Evolutionary conservation across 2,113 vertebrate genomes (phyloP), one percentile per base, ranked within the genome.

Genomic region (Spea multiplicata): DNA sequence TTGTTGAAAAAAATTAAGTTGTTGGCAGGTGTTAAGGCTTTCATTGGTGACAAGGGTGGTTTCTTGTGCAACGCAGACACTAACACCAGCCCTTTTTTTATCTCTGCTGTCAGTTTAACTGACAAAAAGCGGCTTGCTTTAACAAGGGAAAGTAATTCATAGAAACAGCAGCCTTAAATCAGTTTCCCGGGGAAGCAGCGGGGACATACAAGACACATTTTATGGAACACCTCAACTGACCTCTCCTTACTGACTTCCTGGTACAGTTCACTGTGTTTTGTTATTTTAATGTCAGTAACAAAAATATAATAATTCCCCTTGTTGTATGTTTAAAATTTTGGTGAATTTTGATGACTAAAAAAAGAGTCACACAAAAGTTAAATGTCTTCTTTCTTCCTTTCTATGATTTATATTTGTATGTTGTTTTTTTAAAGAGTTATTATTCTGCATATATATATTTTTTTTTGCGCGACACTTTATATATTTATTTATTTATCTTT

Each of bases 51-150:
- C 66, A 4, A 84, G 80, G 83, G 87, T 47, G 84, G 87, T 87
- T 89, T 88, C 84, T 88, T 89, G 83, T 86, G 88, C 86, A 89
- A 89, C 85, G 83, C 84, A 48, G 82, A 85, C 85, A 85, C 83
- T 81, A 71, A 81, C 84, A 89, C 86, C 78, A 73, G 83, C 82
- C 83, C 84, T 5, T 85, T 83, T 4, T 87, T 86, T 88, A 89
- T 89, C 87, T 87, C 75, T 75, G 73, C 80, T 85, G 85, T 87
- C 87, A 87, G 86, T 89, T 89, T 82, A 89, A 89, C 87, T 87
- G 87, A 89, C 87, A 86, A 85, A 88, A 86, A 84, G 81, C 73
- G 85, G 76, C 84, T 77, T 62, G 80, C 80, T 83, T 85, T 87
- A 86, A 84, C 84, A 85, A 79, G 83, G 75, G 85, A 83, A 52